A percentile compares a stretch with the other conserved stretches of the same genome.
Conservation (phyloP, 2,797 vertebrate genomes). For the Pipistrellus nathusii region DNA sequence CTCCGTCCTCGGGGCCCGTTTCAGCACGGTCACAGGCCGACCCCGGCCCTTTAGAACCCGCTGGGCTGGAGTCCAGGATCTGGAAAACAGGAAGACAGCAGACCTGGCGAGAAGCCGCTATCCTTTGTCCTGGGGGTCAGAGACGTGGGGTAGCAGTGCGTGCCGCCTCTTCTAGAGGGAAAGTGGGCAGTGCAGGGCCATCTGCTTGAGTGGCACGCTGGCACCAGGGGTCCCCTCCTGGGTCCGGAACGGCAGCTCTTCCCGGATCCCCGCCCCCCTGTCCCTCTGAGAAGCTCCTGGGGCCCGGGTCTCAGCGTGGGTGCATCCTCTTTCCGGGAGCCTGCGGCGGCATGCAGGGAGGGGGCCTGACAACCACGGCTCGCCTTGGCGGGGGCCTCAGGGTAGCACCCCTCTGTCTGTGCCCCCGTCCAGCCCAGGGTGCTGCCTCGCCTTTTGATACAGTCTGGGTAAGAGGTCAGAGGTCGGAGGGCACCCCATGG, state of each 20-base stretch:
- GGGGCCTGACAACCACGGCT: no score
- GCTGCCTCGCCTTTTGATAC: no score
- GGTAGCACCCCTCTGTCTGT: not conserved
- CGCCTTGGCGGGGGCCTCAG: not conserved
- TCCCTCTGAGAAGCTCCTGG: not conserved
- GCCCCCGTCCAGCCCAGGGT: not conserved
- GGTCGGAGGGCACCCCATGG: no score
- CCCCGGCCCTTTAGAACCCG: not conserved
- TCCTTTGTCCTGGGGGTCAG: not conserved
- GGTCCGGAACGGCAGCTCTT: not conserved
- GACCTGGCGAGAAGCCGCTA: not conserved
- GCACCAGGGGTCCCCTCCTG: not conserved
- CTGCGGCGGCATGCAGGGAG: no score
- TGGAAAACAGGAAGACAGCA: not conserved
- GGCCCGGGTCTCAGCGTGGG: not conserved
- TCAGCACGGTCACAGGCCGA: not conserved
- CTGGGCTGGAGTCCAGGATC: not conserved
- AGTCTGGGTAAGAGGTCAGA: no score
- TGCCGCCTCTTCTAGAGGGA: not conserved
- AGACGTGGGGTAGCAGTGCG: fast-evolving
- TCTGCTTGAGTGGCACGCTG: not conserved
- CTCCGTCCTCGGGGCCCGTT: no score
- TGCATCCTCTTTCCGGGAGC: not conserved
- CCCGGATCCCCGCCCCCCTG: no score
- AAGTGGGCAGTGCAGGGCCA: not conserved